Evolutionary conservation across 2,888 invertebrate species (phyloP).

Genomic region (Antheraea yamamai): DNA sequence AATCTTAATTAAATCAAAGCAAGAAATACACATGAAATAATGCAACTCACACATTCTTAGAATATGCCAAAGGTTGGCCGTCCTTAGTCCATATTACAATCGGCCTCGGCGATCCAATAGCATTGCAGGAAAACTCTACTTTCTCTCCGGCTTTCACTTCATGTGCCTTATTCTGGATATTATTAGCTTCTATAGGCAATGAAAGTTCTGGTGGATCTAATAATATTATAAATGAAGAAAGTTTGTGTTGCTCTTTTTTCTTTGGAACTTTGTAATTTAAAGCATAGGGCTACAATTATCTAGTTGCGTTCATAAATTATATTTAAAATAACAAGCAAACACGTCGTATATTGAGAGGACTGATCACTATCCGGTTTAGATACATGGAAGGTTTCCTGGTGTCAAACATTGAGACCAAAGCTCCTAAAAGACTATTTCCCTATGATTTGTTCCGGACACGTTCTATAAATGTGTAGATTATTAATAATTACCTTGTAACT

Average conservation of each 20-base stretch:
- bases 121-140: conserved; percentile 59
- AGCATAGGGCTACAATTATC: too few species aligned
- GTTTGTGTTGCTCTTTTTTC: neutral
- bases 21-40: neutral
- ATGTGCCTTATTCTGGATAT: conserved; percentile 30
- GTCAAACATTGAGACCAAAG: too few species aligned
- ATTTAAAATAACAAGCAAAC: too few species aligned
- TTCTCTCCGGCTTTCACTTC: conserved; percentile 48
- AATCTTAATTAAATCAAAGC: neutral
- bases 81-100: conserved; percentile 72
- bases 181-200: conserved; percentile 21
- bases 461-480: too few species aligned
- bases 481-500: too few species aligned
- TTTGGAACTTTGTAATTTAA: too few species aligned
- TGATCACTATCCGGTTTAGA: too few species aligned
- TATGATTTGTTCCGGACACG: too few species aligned
- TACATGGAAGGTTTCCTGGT: too few species aligned
- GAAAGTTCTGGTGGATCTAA: conserved; percentile 59
- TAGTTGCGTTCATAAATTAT: too few species aligned
- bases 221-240: neutral
- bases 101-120: conserved; percentile 64
- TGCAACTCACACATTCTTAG: conserved; percentile 58
- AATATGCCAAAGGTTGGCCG: conserved; percentile 52
- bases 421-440: too few species aligned
- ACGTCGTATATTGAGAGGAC: too few species aligned